Evolutionary conservation across 2,113 vertebrate genomes (phyloP).

Genomic region (Axis porcinus): DNA sequence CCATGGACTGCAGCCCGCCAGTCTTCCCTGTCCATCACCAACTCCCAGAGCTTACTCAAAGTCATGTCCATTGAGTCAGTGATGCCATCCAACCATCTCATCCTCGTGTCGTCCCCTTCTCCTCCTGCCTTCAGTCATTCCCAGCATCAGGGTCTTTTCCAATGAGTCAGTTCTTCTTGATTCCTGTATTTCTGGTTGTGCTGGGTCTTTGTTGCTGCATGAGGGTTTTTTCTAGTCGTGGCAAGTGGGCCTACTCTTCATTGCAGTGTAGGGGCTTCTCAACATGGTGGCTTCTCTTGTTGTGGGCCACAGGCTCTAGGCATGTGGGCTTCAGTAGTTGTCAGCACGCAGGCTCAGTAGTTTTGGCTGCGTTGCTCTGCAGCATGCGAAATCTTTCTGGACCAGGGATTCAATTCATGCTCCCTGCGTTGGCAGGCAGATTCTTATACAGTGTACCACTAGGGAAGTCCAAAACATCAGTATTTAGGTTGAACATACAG

Average conservation of each 20-base stretch:
- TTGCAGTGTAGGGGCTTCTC: not conserved
- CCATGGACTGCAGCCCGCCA: not conserved
- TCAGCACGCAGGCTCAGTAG: not conserved
- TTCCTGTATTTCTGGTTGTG: not conserved
- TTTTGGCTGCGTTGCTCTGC: not conserved
- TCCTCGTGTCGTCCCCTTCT: not conserved
- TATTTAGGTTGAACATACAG: not conserved
- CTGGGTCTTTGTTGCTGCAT: not conserved
- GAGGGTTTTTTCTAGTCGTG: not conserved
- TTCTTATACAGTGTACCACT: not conserved
- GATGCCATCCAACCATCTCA: not conserved
- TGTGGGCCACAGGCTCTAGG: not conserved
- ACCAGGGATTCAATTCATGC: not conserved
- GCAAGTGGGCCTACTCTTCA: not conserved
- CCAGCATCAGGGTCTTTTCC: not conserved
- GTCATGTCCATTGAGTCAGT: not conserved
- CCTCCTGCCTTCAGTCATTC: not conserved
- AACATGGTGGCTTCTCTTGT: not conserved
- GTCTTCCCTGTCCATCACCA: not conserved
- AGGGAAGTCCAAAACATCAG: not conserved
- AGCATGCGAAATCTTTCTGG: not conserved
- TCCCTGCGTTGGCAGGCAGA: not conserved
- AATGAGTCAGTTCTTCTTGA: not conserved
- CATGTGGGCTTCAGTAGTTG: not conserved
- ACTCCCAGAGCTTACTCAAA: not conserved